Evolutionary conservation across 2,113 vertebrate species (phyloP).

Genomic region (Thunnus thynnus): DNA sequence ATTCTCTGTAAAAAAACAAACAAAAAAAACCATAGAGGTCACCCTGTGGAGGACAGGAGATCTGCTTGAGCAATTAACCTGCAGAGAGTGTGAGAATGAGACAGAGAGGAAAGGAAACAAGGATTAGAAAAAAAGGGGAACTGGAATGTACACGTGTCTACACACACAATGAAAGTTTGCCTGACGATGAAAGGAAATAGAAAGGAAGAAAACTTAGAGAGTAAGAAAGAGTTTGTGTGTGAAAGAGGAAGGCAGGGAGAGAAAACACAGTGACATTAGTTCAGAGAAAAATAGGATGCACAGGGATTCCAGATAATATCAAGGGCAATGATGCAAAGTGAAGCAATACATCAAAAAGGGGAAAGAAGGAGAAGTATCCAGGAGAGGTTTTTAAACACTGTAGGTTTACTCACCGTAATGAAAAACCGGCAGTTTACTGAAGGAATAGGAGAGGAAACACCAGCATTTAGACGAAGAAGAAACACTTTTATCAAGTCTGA

Average conservation of each 20-base stretch:
- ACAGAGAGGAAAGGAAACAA: not conserved
- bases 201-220: not conserved
- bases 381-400: conserved; percentile 17
- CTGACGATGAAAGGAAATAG: conserved; percentile 3
- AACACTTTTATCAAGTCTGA: conserved; percentile 5
- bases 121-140: conserved; percentile 7
- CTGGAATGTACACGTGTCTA: not conserved
- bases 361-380: conserved; percentile 10
- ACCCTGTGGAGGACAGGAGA: conserved; percentile 31
- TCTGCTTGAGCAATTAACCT: conserved; percentile 47
- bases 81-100: conserved; percentile 27
- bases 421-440: not conserved
- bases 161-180: conserved; percentile 19
- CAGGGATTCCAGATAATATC: conserved; percentile 49
- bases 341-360: conserved; percentile 48
- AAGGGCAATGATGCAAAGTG: conserved; percentile 65
- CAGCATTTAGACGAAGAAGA: not conserved
- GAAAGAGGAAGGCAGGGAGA: not conserved
- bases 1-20: conserved; percentile 35
- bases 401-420: conserved; percentile 8
- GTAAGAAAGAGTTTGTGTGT: not conserved
- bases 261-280: not conserved
- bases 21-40: conserved; percentile 26
- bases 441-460: not conserved
- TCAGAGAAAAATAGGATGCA: conserved; percentile 30